Evolutionary conservation across 2,797 vertebrate species (phyloP).

Genomic region (Micromesistius poutassou): DNA sequence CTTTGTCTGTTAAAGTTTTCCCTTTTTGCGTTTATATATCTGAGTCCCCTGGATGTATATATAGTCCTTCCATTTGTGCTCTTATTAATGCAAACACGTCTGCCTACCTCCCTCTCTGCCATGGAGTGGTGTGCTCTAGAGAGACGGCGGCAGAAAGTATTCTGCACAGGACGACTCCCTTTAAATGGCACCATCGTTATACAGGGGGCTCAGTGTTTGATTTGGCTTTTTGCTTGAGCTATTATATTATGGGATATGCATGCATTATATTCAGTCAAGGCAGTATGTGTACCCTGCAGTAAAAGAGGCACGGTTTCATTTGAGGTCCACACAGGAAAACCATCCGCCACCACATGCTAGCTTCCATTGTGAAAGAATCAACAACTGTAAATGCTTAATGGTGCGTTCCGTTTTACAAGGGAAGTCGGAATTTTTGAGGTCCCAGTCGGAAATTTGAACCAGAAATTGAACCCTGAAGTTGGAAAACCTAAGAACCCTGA

Average conservation of each 20-base stretch:
- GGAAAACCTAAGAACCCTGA: no score
- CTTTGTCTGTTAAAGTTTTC: constrained; percentile 33
- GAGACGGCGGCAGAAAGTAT: not conserved
- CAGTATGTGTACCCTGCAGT: not conserved
- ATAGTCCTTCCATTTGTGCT: not conserved
- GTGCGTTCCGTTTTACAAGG: no score
- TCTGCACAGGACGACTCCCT: not conserved
- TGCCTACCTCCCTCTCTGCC: not conserved
- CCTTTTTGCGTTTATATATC: constrained; percentile 9
- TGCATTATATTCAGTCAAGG: not conserved
- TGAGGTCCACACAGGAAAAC: not conserved
- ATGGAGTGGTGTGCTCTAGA: not conserved
- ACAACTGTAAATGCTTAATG: not conserved
- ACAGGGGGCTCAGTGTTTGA: not conserved
- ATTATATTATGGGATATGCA: not conserved
- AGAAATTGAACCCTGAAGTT: no score
- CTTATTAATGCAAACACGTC: not conserved
- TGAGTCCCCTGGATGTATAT: not conserved
- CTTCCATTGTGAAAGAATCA: not conserved
- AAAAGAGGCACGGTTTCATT: not conserved
- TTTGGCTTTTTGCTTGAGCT: not conserved
- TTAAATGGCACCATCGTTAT: not conserved
- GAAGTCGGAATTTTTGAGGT: no score
- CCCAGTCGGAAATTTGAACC: no score
- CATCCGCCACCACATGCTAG: not conserved